Evolutionary conservation across 2,797 vertebrate genomes (phyloP).

Genomic region (Simalia tracyae): DNA sequence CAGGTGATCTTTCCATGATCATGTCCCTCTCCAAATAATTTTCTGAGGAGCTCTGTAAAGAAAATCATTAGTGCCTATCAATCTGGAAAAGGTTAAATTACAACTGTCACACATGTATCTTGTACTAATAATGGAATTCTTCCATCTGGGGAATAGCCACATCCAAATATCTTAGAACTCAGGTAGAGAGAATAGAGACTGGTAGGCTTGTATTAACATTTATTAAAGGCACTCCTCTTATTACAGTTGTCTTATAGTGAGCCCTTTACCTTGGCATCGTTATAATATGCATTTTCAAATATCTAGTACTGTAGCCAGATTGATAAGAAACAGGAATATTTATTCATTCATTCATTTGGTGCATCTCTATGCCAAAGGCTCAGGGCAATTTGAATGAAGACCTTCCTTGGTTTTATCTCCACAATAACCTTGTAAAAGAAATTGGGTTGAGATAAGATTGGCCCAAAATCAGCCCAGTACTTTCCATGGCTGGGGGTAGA

Average conservation of each 20-base stretch:
- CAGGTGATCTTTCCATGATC: no score
- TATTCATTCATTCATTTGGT: not conserved
- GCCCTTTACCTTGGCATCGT: not conserved
- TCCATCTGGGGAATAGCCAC: not conserved
- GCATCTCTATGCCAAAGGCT: not conserved
- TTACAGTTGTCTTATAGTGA: not conserved
- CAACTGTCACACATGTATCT: not conserved
- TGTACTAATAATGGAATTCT: not conserved
- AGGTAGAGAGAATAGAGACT: no score
- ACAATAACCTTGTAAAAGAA: not conserved
- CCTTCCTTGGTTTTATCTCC: not conserved
- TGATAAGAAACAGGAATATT: not conserved
- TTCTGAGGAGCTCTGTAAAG: not conserved
- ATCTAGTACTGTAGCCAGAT: not conserved
- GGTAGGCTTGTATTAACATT: not conserved
- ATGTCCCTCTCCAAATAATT: not conserved
- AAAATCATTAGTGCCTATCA: not conserved
- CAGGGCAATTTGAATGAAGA: not conserved
- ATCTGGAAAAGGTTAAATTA: not conserved
- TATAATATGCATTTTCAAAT: not conserved
- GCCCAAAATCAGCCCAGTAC: not conserved
- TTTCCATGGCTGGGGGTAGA: not conserved
- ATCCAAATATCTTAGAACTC: not conserved
- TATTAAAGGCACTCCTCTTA: not conserved
- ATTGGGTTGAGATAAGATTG: not conserved